Evolutionary conservation across 2,797 vertebrate species (phyloP).

Genomic region (Alfaro cultratus): DNA sequence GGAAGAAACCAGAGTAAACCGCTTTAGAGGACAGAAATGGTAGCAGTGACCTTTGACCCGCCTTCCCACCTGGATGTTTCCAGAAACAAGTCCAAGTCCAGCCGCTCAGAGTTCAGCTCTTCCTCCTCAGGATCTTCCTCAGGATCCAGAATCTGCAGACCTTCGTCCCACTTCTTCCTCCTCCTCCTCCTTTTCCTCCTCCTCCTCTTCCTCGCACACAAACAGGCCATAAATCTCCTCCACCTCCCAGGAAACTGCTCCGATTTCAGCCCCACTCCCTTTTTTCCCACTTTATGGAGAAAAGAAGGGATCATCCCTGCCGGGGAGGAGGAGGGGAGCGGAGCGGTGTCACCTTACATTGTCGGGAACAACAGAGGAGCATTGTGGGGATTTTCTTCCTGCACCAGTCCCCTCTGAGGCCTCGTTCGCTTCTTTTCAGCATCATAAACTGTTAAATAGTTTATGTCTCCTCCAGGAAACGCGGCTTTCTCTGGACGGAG

Average conservation of each 20-base stretch:
- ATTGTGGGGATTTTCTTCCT: conserved; percentile 13
- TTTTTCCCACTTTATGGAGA: conserved; percentile 12
- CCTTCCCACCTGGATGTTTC: conserved; percentile 42
- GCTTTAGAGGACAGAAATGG: background rate
- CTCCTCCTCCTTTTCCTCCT: conserved; percentile 31
- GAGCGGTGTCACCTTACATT: conserved; percentile 61
- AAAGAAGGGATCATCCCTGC: conserved; percentile 26
- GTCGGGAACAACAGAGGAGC: conserved; percentile 35
- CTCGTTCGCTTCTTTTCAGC: no score
- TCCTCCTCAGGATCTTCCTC: conserved; percentile 22
- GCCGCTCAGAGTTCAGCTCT: background rate
- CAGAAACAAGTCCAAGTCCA: conserved; percentile 34
- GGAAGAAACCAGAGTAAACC: no score
- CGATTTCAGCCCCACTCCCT: conserved; percentile 55
- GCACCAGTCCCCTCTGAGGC: background rate
- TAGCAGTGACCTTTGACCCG: conserved; percentile 48
- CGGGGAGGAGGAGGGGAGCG: conserved; percentile 39
- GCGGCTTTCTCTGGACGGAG: background rate
- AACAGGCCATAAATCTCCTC: conserved; percentile 53
- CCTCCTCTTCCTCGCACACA: conserved; percentile 31
- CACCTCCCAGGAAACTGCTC: conserved; percentile 54
- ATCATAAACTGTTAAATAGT: background rate
- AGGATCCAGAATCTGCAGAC: conserved; percentile 30
- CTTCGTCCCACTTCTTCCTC: conserved; percentile 51
- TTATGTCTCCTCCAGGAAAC: background rate